phyloP scores from a whole-genome alignment of 2,113 vertebrate species.

The Odocoileus hemionus region DNA sequence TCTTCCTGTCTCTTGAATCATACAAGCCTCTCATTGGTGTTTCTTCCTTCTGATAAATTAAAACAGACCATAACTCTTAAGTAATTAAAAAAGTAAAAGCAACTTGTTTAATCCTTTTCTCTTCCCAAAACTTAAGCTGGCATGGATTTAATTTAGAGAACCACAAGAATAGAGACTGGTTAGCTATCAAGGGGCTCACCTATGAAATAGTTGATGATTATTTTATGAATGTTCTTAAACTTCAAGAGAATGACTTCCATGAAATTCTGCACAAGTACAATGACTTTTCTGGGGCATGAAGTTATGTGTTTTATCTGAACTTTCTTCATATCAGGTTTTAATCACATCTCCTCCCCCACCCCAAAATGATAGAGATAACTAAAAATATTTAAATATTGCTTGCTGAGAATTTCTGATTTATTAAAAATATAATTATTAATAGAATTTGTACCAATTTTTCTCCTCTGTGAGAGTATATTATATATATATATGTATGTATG shows the following conservation, averaged over 20 bases:
- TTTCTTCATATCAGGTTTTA: not conserved
- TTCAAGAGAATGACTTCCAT: not conserved
- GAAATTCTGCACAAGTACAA: not conserved
- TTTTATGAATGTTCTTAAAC: not conserved
- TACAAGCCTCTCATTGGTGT: not conserved
- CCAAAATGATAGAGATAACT: not conserved
- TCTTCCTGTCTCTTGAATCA: not conserved
- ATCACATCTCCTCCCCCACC: not conserved
- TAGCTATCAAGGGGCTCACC: not conserved
- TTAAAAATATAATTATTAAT: constrained; percentile 35
- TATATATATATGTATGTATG: not conserved
- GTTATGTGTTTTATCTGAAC: constrained; percentile 5
- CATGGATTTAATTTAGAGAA: not conserved
- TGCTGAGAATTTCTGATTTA: constrained; percentile 40
- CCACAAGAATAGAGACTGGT: not conserved
- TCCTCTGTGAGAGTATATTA: not conserved
- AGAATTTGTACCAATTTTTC: constrained; percentile 36
- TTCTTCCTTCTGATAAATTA: not conserved
- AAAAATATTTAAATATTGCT: constrained; percentile 14
- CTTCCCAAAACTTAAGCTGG: not conserved
- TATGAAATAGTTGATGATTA: not conserved
- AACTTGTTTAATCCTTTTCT: not conserved
- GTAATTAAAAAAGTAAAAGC: not conserved
- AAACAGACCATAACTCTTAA: not conserved
- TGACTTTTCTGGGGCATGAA: not conserved